phyloP scores from a whole-genome alignment of 64 coral and sea anemone genomes.

The Montipora efflorescens region DNA sequence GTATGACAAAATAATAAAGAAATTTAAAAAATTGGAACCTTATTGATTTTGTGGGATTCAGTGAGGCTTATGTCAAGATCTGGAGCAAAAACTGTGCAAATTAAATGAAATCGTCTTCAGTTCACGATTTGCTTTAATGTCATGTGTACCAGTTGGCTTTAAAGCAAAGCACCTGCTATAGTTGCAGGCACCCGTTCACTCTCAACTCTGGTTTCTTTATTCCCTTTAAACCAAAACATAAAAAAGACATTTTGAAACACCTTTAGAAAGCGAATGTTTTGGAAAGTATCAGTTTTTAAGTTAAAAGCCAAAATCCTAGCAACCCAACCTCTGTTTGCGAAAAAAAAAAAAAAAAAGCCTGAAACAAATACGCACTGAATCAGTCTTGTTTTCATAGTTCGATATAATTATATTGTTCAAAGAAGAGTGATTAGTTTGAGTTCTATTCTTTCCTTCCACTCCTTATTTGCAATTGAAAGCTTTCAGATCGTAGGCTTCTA shows the following conservation, averaged over 20 bases:
- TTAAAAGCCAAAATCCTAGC: neutral
- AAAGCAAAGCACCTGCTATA: conserved; percentile 30
- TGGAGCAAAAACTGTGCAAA: neutral
- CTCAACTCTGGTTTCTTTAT: conserved; percentile 20
- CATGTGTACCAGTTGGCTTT: conserved; percentile 12
- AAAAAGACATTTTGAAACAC: conserved; percentile 28
- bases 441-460: neutral
- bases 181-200: conserved; percentile 32
- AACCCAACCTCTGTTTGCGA: neutral
- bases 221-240: conserved; percentile 18
- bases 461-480: conserved; percentile 9
- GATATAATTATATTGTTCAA: neutral
- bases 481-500: neutral
- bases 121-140: neutral
- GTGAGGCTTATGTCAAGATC: neutral
- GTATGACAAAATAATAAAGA: conserved; percentile 2
- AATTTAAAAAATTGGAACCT: neutral
- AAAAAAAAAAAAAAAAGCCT: neutral
- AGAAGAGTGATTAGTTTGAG: neutral
- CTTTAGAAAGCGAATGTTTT: neutral
- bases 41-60: conserved; percentile 33
- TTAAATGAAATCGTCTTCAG: neutral
- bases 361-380: neutral
- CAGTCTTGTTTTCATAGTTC: neutral
- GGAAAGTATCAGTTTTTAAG: neutral